Base-by-base conservation (phyloP, 2,888 invertebrate genomes). In the Thereva unica region DNA sequence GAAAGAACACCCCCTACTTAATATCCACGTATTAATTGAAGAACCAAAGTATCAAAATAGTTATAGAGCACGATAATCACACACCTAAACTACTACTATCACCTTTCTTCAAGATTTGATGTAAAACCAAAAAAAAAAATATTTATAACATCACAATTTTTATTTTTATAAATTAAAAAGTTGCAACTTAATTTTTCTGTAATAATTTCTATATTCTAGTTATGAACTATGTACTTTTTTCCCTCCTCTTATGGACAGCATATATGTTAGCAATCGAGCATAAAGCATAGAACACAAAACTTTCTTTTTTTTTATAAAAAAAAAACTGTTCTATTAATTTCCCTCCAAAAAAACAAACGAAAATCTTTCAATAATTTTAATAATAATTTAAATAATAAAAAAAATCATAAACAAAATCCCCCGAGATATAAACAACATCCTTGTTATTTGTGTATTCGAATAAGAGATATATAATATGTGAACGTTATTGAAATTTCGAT, bases 181-280 rank as follows among this genome's bases (percentile, higher is more conserved):
- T 50, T 50, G 50, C 5, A 38, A 61, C 38, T 6, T 42, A 61
- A 40, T 37, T 35, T 34, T 61, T 41, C 37, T 40, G 50, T 61
- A 61, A 34, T 50, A 6, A 34, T 7, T 10, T 6, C 10, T 23
- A 50, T 50, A 61, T 49, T 10, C 41, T 50, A 50, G 61, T 61
- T 50, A 23, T n/a, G 50, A 8, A 50, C 61, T 61, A 61, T 49
- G 42, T 50, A 50, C 9, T 50, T 50, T 59, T 57, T 37, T 47
- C 37, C 35, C 45, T 38, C 61, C 40, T 50, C 6, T 23, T 44
- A 75, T 74, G 78, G 79, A 80, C 80, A 79, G 79, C 79, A 79
- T 79, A 79, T 79, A 80, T 80, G 80, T 80, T 79, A 80, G 79
- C 79, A 79, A 80, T 80, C 79, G 79, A 79, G 79, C 79, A 79